Base-by-base conservation (phyloP, 2,797 vertebrate species). In the Gambelia wislizenii region DNA sequence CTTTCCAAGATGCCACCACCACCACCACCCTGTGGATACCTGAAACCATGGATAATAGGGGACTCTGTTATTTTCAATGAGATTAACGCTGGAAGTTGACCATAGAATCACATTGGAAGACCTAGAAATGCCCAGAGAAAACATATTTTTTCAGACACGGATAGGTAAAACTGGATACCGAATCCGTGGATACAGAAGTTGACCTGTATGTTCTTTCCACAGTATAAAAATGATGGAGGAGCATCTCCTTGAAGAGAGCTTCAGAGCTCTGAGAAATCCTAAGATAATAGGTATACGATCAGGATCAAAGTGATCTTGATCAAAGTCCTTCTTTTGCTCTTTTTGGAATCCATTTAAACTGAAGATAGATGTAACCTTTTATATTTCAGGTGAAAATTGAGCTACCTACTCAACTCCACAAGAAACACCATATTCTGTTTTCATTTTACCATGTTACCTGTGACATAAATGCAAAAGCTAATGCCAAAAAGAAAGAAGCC, bases 371-470 rank as follows among this genome's bases (percentile, higher is more conserved):
- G 87, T 93, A 89, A 88, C 94, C 83, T 96, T 96, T 97, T 96
- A 95, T 91, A 39, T 96, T 97, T 95, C 97, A 99, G 99, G 98
- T 98, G 93, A 99, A 99, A 98, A 98, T 99, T 91, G 98, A 99
- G 95, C 98, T 99, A 82, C 99, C 99, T 82, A 99, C 98, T 89
- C 98, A 99, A 84, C 98, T 99, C 88, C 98, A 99, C 87, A 98
- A 99, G 96, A 99, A 99, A 95, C 99, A 99, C 96, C 99, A 99
- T 95, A 97, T 99, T 93, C 97, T 99, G 88, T 99, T 99, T 97
- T 99, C 98, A 93, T 99, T 99, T 96, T 99, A 98, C 96, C 99
- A 99, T 70, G 97, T 99, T 96, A 99, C 98, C 84, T 99, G 99
- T 96, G 99, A 99, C 96, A 99, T 99, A 96, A 99, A 99, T 91